These are phyloP conservation scores for Embiotoca jacksoni DNA, from an alignment of 2,113 vertebrate species.

Conservation along the genomic window DNA sequence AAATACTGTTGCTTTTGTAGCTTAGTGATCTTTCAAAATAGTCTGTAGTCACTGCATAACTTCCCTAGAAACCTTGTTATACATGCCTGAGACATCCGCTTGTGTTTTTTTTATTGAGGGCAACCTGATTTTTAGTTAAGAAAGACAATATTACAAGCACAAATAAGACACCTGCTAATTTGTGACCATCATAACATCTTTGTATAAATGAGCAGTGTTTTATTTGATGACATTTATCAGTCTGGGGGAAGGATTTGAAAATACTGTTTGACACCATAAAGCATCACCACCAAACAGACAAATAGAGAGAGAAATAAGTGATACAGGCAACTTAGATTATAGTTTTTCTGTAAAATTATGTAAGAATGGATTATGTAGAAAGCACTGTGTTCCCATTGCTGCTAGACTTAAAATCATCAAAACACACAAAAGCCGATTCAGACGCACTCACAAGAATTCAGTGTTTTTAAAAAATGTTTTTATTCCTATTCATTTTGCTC, in stretches of 20 bases:
- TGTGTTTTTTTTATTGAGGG: not conserved
- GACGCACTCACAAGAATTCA: not conserved
- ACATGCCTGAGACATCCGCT: not conserved
- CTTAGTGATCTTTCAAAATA: not conserved
- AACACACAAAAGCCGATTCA: not conserved
- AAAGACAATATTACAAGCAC: not conserved
- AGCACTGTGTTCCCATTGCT: not conserved
- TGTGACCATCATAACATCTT: not conserved
- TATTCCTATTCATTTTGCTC: too few relatives aligned
- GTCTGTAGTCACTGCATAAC: not conserved
- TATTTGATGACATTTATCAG: not conserved
- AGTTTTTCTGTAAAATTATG: conserved; percentile 14
- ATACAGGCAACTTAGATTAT: not conserved
- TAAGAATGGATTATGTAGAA: not conserved
- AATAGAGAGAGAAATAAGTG: not conserved
- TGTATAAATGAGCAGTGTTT: not conserved
- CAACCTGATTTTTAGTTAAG: not conserved
- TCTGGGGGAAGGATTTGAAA: not conserved
- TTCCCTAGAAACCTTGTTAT: not conserved
- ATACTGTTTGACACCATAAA: not conserved
- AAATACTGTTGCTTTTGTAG: conserved; percentile 1
- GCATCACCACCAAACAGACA: not conserved
- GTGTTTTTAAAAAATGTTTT: not conserved
- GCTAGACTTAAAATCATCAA: not conserved
- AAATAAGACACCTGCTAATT: not conserved